A percentile compares a stretch with the other conserved stretches of the same genome.
phyloP scores from a whole-genome alignment of 2,113 vertebrate species.

The Pluvianellus socialis region DNA sequence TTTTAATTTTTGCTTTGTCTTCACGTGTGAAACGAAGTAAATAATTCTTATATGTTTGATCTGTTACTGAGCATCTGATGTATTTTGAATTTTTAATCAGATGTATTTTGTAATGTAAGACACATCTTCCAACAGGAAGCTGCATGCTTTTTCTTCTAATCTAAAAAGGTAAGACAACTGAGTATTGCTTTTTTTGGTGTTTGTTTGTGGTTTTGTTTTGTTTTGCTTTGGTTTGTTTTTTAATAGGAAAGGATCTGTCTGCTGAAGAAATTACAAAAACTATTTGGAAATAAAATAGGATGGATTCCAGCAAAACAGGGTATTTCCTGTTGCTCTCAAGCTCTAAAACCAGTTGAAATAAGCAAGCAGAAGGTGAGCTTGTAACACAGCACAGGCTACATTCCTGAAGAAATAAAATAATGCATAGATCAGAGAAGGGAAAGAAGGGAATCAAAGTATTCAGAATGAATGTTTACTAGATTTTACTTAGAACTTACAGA shows the following conservation, averaged over 20 bases:
- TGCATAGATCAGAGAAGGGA: not conserved
- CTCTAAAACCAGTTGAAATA: not conserved
- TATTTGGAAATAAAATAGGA: not conserved
- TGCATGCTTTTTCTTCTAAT: not conserved
- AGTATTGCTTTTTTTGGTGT: not conserved
- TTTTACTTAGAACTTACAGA: not conserved
- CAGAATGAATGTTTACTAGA: not conserved
- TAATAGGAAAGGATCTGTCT: not conserved
- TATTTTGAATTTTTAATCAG: not conserved
- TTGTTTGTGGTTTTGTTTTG: not conserved
- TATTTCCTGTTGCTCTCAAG: not conserved
- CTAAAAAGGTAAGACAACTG: not conserved
- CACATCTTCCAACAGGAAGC: not conserved
- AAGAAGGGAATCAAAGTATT: not conserved
- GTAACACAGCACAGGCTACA: not conserved
- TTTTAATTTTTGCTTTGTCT: conserved; percentile 15
- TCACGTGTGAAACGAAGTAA: not conserved
- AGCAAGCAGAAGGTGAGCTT: not conserved
- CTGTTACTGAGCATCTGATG: not conserved
- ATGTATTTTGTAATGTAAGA: not conserved
- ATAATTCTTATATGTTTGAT: not conserved
- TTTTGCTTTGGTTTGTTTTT: not conserved
- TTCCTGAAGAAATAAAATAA: not conserved
- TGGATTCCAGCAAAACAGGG: not conserved
- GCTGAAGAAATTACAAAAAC: not conserved